A percentile compares a stretch with the other conserved stretches of the same genome.
Evolutionary conservation across 2,113 vertebrate species (phyloP).

Genomic region (Eretmochelys imbricata): DNA sequence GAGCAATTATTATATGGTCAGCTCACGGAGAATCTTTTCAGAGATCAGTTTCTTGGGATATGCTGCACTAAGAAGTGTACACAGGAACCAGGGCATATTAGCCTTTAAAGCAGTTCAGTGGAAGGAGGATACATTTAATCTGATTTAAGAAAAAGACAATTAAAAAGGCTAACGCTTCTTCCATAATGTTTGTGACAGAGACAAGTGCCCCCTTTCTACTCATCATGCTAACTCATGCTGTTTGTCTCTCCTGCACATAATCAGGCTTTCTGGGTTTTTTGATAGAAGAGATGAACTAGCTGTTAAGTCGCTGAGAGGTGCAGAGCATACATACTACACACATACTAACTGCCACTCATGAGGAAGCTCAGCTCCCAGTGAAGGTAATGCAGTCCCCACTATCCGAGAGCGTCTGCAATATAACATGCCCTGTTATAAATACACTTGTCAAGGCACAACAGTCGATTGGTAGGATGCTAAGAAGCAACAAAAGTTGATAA

Average conservation of each 20-base stretch:
- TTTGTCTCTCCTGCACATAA: background rate
- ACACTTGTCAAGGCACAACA: background rate
- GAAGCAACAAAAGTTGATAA: conserved; percentile 11
- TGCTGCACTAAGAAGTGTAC: background rate
- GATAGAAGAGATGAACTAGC: background rate
- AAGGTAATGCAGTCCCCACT: conserved; percentile 24
- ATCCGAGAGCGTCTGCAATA: background rate
- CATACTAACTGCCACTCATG: background rate
- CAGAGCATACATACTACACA: background rate
- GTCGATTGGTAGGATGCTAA: conserved; percentile 26
- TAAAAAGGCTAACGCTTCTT: background rate
- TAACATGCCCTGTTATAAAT: background rate
- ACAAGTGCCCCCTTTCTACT: background rate
- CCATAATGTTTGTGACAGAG: background rate
- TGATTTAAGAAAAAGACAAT: conserved; percentile 1
- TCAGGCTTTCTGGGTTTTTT: background rate
- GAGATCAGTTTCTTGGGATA: conserved; percentile 27
- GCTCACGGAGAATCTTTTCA: conserved; percentile 49
- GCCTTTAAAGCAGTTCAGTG: background rate
- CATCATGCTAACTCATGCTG: background rate
- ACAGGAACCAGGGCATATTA: background rate
- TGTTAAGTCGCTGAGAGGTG: conserved; percentile 3
- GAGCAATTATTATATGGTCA: conserved; percentile 44
- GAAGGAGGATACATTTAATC: background rate
- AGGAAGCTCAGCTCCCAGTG: conserved; percentile 25